These are phyloP conservation scores for fruit fly (Drosophila melanogaster) DNA, from an alignment of 1,140 invertebrate species.

Conservation along the genomic window Release_6_plus_ISO1_MT NC_004354.4:20485001-20485500, in stretches of 20 bases:
- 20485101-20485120: constrained; percentile 38
- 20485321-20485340: constrained; percentile 1
- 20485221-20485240: constrained; percentile 47
- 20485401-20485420: constrained; percentile 45
- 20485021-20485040: neutral
- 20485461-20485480: too few relatives aligned
- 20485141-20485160: constrained; percentile 18
- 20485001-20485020: neutral
- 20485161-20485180: constrained; percentile 11
- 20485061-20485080: neutral
- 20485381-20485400: constrained; percentile 41
- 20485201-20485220: constrained; percentile 45
- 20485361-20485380: constrained; percentile 49
- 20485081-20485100: constrained; percentile 27
- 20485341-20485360: neutral
- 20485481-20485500: too few relatives aligned
- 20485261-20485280: constrained; percentile 46
- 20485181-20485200: constrained; percentile 39
- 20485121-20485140: constrained; percentile 44
- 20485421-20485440: constrained; percentile 1
- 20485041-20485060: neutral
- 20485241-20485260: constrained; percentile 5
- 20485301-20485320: constrained; percentile 25
- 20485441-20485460: too few relatives aligned
- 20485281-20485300: constrained; percentile 19